Evolutionary conservation across 23 tunicate species (phyloP).

Genomic region (Ascidia mentula): DNA sequence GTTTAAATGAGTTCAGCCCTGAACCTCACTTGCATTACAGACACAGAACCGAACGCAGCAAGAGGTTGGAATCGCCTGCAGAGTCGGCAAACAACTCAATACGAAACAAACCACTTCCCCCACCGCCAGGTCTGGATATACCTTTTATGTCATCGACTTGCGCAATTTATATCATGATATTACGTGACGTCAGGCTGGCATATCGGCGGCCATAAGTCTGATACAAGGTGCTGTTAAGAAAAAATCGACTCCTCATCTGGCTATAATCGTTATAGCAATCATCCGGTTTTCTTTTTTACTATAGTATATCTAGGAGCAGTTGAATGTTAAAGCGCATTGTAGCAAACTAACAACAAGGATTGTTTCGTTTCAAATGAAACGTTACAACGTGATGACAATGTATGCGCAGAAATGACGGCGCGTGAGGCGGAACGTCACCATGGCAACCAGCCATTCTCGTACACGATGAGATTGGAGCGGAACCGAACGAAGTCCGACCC

Average conservation of each 20-base stretch:
- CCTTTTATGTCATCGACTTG: no score
- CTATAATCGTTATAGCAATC: no score
- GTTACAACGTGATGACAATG: neutral
- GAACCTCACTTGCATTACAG: neutral
- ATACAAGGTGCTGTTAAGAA: no score
- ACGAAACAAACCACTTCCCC: neutral
- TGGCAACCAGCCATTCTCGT: neutral
- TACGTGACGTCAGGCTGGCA: no score
- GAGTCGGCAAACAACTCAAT: neutral
- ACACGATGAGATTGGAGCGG: neutral
- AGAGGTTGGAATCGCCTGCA: neutral
- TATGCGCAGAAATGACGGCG: neutral
- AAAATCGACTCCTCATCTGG: no score
- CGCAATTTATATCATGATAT: no score
- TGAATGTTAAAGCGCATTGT: no score
- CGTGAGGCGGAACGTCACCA: neutral
- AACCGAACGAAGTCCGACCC: neutral
- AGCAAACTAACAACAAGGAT: no score
- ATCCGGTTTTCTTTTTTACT: no score
- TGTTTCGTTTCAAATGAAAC: no score
- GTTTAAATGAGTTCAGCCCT: neutral
- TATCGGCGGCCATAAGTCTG: no score
- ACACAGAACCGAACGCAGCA: neutral
- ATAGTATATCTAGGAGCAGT: no score
- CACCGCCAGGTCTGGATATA: conserved; percentile 9